Evolutionary conservation across 2,888 invertebrate species (phyloP), one percentile per base, ranked within the genome.

Genomic region (Idaea dimidiata): DNA sequence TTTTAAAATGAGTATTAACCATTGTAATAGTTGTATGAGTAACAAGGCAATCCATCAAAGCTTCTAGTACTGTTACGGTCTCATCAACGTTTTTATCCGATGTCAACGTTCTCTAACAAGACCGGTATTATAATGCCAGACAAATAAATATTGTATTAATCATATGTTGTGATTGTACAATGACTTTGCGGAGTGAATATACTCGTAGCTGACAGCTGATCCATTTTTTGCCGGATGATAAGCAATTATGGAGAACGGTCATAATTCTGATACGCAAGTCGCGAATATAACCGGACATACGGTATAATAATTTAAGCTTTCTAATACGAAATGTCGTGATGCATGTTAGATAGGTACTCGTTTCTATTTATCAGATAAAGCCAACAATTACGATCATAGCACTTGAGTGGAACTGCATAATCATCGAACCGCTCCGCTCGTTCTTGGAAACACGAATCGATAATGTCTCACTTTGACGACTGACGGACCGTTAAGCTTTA

Each of bases 121-220:
- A 80, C 72, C 68, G 62, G 70, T 73, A 78, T 74, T 79, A 77
- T 78, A 67, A 75, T 79, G 81, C 84, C 86, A 84, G 83, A 81
- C 82, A 83, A 85, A 87, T 86, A 88, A 86, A 84, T 85, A 83
- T 83, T 81, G 81, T 82, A 87, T 86, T 85, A 87, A 89, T 88
- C 85, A 83, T 74, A 73, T 73, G 73, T 72, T 63, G 43, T 65
- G 60, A 59, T 74, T 74, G 69, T 75, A 83, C 81, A 84, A 81
- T 79, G 74, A 74, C 71, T 74, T 74, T 73, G 74, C 77, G 76
- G 70, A 77, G 81, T 81, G 79, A 81, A 81, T 80, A 72, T 85
- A 63, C 68, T 82, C 76, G 77, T 66, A 64, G 62, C 66, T 62
- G 69, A 68, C 67, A 64, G 66, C 58, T 62, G 59, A 16, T 58